Base-by-base conservation (phyloP, 2,888 invertebrate genomes). In the Lasiommata megera region DNA sequence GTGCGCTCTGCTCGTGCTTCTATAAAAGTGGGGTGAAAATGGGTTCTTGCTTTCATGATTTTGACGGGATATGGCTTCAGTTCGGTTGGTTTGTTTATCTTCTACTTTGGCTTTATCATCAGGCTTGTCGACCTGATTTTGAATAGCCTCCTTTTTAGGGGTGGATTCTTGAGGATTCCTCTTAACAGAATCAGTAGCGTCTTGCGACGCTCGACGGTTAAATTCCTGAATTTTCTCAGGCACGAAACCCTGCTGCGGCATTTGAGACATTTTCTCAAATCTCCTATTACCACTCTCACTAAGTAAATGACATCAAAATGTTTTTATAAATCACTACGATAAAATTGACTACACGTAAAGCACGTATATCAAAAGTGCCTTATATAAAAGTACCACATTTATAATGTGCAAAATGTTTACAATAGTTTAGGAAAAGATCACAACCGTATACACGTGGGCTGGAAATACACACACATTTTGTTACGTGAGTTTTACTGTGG, bases 171-270 rank as follows among this genome's bases (percentile, higher is more conserved):
- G 62, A 7, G 61, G 23, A 52, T 50, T 61, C n/a, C 61, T 47
- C 51, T 62, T 61, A 3, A 60, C 54, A 12, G 82, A 73, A 3
- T 87, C 86, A 0, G 82, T 69, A 62, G 80, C 71, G 41, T 91
- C 91, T 54, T 84, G 88, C 0, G 89, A 89, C 28, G 86, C 82
- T 53, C 90, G 73, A 0, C 89, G 72, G 55, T 87, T 89, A 44
- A 87, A 80, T 68, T 91, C 91, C 67, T 87, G 88, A 6, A 85
- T 74, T 63, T 89, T 90, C 60, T 90, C 90, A 40, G 88, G 82
- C 54, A 84, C 87, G 61, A 84, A 86, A 18, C 86, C 87, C 74
- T 82, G 85, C 63, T 82, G 85, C 46, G 88, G 82, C 61, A 77
- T 75, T 80, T 91, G 89, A 56, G 91, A 79, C 91, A 90, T 90